Evolutionary conservation across 2,888 invertebrate genomes (phyloP).

Genomic region (Hirtodrosophila confusa): DNA sequence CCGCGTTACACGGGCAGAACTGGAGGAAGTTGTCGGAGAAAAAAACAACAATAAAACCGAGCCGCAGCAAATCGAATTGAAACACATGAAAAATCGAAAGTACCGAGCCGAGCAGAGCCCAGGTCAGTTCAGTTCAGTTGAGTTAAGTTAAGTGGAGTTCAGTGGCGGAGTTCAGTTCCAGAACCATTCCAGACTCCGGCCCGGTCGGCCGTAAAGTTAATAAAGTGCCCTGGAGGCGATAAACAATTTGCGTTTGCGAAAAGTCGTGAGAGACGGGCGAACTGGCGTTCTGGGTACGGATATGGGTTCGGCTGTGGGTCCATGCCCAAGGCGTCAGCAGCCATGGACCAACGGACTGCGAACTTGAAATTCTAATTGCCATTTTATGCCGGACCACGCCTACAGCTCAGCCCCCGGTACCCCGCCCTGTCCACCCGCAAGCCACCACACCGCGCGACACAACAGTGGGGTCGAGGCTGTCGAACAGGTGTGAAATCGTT

Average conservation of each 20-base stretch:
- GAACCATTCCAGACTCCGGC: conserved; percentile 5
- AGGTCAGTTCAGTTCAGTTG: conserved; percentile 18
- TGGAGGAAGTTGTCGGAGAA: conserved; percentile 22
- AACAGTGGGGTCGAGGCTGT: background rate
- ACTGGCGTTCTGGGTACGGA: no score
- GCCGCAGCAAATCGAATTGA: conserved; percentile 34
- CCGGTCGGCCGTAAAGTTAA: conserved; percentile 72
- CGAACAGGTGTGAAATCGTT: conserved; percentile 81
- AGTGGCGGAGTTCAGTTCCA: background rate
- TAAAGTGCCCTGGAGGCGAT: conserved; percentile 69
- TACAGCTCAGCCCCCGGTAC: conserved; percentile 6
- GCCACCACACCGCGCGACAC: background rate
- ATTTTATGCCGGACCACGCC: conserved; percentile 65
- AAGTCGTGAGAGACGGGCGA: conserved; percentile 26
- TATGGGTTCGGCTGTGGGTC: background rate
- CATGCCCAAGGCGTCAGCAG: conserved; percentile 40
- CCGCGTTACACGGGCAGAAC: conserved; percentile 59
- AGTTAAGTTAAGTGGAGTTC: conserved; percentile 15
- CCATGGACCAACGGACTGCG: conserved; percentile 52
- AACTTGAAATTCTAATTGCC: conserved; percentile 78
- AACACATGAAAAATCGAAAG: conserved; percentile 57
- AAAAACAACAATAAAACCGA: conserved; percentile 3
- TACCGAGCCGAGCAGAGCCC: conserved; percentile 18
- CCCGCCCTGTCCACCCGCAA: background rate
- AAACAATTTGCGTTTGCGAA: conserved; percentile 69